Base-by-base conservation (phyloP, 2,888 invertebrate genomes). In the Drosophila histrio region DNA sequence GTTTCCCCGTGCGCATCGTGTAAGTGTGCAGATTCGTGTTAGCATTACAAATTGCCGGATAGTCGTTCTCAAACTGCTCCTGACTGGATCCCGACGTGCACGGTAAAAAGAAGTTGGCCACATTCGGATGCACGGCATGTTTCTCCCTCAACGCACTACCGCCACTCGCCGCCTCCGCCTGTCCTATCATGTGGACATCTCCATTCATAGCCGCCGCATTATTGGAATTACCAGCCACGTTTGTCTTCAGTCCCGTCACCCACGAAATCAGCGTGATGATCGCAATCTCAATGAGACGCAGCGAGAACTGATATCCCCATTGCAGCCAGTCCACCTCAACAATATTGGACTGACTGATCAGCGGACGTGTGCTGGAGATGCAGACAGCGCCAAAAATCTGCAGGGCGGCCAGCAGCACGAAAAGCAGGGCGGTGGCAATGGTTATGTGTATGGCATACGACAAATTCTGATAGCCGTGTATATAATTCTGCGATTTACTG, bases 361-460 rank as follows among this genome's bases (percentile, higher is more conserved):
- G 41, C 0, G 89, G 87, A 2, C 91, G 87, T 2, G 85, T 79
- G 71, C 89, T 91, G 86, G 93, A 93, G 39, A 95, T 94, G 46
- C 94, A 94, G 83, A 95, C 94, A 46, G 96, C 93, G 1, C 96
- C 97, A 90, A 97, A 97, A 21, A 97, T 94, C 89, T 97, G 97
- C 22, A 97, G 93, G 11, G 94, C 94, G 1, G 97, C 97, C 92
- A 97, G 94, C 21, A 97, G 91, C 11, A 97, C 94, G 89, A 97
- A 97, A 24, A 97, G 92, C 79, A 98, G 92, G 0, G 97, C 97
- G 0, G 97, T 96, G 0, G 97, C 96, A 71, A 98, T 94, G 52
- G 97, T 97, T 65, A 97, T 96, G 79, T 97, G 97, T 57, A 97
- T 96, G 2, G 97, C 97, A 84, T 97, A 95, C 64, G 96, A 96